Conservation (phyloP, 2,797 vertebrate genomes). For the Mormyrops attenuatus region DNA sequence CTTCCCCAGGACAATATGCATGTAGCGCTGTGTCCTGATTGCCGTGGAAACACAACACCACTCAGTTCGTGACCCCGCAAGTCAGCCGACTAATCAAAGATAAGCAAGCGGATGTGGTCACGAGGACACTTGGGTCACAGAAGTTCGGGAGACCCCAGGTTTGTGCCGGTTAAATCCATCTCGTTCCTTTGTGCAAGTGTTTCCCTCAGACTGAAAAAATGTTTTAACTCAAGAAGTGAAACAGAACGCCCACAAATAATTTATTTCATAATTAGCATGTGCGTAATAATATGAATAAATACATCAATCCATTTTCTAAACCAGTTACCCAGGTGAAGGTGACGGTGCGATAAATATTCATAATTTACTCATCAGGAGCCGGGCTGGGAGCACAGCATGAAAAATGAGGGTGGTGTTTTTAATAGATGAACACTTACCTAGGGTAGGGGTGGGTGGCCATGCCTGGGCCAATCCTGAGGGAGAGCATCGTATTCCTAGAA, state of each 20-base stretch:
- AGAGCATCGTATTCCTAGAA: background rate
- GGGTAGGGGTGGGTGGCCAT: background rate
- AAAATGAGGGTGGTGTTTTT: background rate
- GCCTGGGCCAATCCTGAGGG: background rate
- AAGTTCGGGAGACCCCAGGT: background rate
- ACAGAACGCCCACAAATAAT: background rate
- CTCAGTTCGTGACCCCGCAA: background rate
- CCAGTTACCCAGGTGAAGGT: background rate
- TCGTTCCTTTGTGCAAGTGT: background rate
- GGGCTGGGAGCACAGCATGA: background rate
- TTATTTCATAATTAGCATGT: background rate
- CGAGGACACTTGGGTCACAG: background rate
- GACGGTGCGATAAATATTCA: background rate
- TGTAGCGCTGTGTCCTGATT: background rate
- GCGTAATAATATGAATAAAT: background rate
- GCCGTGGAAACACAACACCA: background rate
- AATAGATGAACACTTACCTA: background rate
- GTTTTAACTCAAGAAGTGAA: background rate
- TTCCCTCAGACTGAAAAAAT: background rate
- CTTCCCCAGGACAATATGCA: background rate
- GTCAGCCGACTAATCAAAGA: background rate
- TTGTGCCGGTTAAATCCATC: background rate
- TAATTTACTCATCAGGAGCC: background rate
- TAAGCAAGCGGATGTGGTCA: background rate
- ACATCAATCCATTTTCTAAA: background rate